phyloP scores from a whole-genome alignment of 2,113 vertebrate genomes.

The Pelecanoides urinatrix region DNA sequence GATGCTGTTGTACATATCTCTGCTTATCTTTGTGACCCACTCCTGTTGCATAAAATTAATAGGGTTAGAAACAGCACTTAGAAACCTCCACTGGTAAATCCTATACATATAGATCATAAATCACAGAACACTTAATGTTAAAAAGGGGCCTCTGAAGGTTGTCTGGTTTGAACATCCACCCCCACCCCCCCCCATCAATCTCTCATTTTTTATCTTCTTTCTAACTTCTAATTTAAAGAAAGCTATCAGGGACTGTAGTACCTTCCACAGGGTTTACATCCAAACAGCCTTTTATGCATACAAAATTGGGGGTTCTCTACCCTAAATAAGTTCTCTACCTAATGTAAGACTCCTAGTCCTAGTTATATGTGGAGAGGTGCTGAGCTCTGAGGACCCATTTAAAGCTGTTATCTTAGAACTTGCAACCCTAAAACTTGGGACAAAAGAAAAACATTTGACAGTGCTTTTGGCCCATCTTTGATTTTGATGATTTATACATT shows the following conservation, averaged over 20 bases:
- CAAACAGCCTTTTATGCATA: not conserved
- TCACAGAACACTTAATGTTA: not conserved
- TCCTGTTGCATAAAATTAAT: not conserved
- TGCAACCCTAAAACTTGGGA: not conserved
- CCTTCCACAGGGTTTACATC: not conserved
- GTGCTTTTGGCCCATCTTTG: not conserved
- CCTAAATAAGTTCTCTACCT: not conserved
- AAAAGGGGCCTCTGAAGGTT: not conserved
- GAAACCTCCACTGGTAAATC: not conserved
- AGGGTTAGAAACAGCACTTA: not conserved
- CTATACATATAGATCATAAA: not conserved
- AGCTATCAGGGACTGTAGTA: not conserved
- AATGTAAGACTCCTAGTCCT: not conserved
- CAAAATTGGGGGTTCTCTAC: not conserved
- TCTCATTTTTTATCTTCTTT: not conserved
- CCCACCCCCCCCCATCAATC: not conserved
- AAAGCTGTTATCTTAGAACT: not conserved
- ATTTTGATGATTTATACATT: slow-evolving; percentile 10
- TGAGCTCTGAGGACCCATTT: not conserved
- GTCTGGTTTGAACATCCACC: not conserved
- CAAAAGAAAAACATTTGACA: not conserved
- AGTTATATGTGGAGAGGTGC: not conserved
- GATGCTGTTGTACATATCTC: not conserved
- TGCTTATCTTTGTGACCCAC: not conserved
- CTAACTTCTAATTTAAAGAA: not conserved